Evolutionary conservation across 2,888 invertebrate species (phyloP).

Genomic region (Neoaliturus tenellus): DNA sequence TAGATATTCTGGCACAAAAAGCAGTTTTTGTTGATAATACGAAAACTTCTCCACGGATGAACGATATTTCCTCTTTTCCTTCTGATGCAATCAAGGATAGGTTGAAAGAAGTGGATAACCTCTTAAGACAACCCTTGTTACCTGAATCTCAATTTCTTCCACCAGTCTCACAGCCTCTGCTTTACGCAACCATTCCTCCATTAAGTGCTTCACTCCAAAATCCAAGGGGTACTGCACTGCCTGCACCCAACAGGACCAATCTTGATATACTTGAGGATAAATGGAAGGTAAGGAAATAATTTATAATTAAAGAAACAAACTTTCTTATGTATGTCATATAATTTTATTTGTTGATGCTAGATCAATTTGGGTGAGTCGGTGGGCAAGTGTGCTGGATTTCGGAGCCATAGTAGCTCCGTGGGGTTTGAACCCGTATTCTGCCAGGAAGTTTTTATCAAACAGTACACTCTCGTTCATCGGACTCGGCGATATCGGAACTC

Average conservation of each 20-base stretch:
- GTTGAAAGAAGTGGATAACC: constrained; percentile 15
- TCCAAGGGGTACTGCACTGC: neutral
- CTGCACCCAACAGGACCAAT: neutral
- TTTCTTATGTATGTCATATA: too few species aligned
- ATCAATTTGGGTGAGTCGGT: too few species aligned
- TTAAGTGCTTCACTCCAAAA: neutral
- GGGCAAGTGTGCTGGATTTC: too few species aligned
- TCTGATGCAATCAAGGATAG: neutral
- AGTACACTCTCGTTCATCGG: too few species aligned
- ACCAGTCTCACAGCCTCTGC: constrained; percentile 2
- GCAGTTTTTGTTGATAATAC: neutral
- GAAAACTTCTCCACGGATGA: neutral
- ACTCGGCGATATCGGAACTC: too few species aligned
- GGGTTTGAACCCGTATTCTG: too few species aligned
- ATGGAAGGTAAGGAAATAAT: constrained; percentile 14
- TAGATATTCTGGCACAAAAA: constrained; percentile 5
- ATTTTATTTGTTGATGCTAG: too few species aligned
- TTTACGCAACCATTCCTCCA: constrained; percentile 25
- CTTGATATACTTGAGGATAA: neutral
- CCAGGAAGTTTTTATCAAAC: too few species aligned
- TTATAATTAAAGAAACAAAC: too few species aligned
- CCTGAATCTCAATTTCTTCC: neutral
- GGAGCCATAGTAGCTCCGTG: too few species aligned
- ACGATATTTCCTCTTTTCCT: neutral
- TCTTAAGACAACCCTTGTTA: neutral